Percentiles rank a stretch among this genome's conserved stretches.
phyloP scores from a whole-genome alignment of 1,140 invertebrate species.

The Calycopis cecrops region DNA sequence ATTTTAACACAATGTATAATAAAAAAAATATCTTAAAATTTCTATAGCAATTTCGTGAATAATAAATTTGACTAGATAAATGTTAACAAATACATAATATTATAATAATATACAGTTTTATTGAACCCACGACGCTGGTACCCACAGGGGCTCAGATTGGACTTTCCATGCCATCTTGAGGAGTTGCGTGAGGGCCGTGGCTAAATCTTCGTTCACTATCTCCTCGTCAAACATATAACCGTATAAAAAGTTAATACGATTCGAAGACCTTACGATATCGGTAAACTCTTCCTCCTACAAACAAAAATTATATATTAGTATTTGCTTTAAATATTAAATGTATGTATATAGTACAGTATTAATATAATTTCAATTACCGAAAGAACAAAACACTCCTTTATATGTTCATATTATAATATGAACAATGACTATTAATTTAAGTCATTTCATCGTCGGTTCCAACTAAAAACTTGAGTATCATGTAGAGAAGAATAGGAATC shows the following conservation, averaged over 20 bases:
- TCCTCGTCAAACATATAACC: constrained; percentile 96
- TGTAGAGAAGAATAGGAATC: neutral
- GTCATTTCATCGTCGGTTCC: neutral
- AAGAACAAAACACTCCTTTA: neutral
- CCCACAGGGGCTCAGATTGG: constrained; percentile 96
- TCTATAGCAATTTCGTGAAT: neutral
- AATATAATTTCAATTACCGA: constrained; percentile 8
- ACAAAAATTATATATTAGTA: constrained; percentile 3
- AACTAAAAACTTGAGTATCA: neutral
- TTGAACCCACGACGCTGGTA: constrained; percentile 95
- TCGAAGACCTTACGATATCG: constrained; percentile 90
- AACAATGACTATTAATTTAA: constrained; percentile 1
- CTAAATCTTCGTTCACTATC: constrained; percentile 93
- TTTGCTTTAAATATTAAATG: neutral
- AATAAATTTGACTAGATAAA: constrained; percentile 7
- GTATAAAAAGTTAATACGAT: constrained; percentile 95
- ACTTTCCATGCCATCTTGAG: constrained; percentile 87
- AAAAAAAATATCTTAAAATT: too few relatives aligned
- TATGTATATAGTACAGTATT: neutral
- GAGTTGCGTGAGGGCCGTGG: constrained; percentile 91
- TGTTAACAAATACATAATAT: constrained; percentile 2
- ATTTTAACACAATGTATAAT: too few relatives aligned
- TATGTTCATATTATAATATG: constrained; percentile 4
- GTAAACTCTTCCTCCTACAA: constrained; percentile 93
- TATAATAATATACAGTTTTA: constrained; percentile 49